Conservation (phyloP, 2,113 vertebrate species). For the Marmota monax region DNA sequence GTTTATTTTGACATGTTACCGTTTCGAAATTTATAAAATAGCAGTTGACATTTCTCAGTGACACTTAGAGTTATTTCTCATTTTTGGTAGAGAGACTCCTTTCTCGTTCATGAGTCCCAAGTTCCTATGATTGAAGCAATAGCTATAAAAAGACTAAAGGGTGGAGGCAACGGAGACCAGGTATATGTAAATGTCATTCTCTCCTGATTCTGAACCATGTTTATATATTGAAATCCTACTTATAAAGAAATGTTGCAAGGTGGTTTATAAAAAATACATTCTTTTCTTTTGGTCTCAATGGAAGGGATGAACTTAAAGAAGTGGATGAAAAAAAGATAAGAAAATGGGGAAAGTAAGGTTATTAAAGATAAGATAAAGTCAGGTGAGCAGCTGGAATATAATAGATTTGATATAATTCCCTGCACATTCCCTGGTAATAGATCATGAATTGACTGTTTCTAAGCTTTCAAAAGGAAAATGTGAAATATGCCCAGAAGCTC, state of each 20-base stretch:
- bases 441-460: not conserved
- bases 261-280: constrained; percentile 8
- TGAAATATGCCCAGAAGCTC: not conserved
- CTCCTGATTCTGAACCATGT: not conserved
- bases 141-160: not conserved
- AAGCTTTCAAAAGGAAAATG: not conserved
- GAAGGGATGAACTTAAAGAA: not conserved
- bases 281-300: not conserved
- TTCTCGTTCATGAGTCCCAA: not conserved
- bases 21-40: constrained; percentile 14
- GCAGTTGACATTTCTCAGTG: not conserved
- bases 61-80: not conserved
- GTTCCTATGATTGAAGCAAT: not conserved
- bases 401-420: not conserved
- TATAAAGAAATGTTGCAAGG: constrained; percentile 7
- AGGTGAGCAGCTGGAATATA: not conserved
- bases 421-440: not conserved
- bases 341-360: constrained; percentile 8
- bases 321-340: not conserved
- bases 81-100: not conserved
- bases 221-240: constrained; percentile 10
- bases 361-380: constrained; percentile 27
- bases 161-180: not conserved
- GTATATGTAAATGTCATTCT: not conserved
- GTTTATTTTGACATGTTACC: not conserved